A percentile compares a stretch with the other conserved stretches of the same genome.
These are phyloP conservation scores for Circaetus cinerascens DNA, from an alignment of 2,113 vertebrate genomes.

Conservation along the genomic window DNA sequence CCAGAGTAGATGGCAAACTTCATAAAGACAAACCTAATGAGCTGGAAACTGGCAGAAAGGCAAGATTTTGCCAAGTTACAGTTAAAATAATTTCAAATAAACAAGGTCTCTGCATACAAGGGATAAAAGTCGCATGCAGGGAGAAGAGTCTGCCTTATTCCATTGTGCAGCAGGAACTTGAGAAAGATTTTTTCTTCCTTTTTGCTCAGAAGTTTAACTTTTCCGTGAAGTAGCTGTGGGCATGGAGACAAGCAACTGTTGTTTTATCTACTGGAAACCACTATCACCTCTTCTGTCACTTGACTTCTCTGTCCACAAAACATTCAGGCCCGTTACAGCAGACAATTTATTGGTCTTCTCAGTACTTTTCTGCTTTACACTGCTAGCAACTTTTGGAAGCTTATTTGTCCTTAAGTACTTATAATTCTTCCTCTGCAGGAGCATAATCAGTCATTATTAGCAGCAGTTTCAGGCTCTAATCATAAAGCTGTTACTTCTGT, in stretches of 20 bases:
- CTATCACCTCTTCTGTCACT: not conserved
- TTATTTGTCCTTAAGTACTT: slow-evolving; percentile 21
- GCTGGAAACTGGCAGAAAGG: not conserved
- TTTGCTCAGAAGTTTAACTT: not conserved
- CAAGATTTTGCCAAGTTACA: not conserved
- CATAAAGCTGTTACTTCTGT: slow-evolving; percentile 24
- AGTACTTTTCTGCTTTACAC: not conserved
- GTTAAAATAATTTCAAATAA: not conserved
- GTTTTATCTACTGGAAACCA: not conserved
- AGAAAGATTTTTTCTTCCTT: not conserved
- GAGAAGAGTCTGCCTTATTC: not conserved
- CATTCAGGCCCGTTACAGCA: not conserved
- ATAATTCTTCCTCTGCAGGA: slow-evolving; percentile 14
- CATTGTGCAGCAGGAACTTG: not conserved
- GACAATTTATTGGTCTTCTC: not conserved
- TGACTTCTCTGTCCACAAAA: not conserved
- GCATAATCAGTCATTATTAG: slow-evolving; percentile 18
- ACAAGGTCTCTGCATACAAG: not conserved
- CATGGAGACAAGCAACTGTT: not conserved
- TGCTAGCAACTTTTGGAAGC: not conserved
- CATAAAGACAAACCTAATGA: not conserved
- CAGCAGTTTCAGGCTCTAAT: not conserved
- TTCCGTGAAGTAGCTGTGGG: not conserved
- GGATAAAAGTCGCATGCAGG: not conserved
- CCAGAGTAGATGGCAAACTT: not conserved